These are phyloP conservation scores for Polymixis lichenea DNA, from an alignment of 2,888 invertebrate genomes.

Conservation along the genomic window DNA sequence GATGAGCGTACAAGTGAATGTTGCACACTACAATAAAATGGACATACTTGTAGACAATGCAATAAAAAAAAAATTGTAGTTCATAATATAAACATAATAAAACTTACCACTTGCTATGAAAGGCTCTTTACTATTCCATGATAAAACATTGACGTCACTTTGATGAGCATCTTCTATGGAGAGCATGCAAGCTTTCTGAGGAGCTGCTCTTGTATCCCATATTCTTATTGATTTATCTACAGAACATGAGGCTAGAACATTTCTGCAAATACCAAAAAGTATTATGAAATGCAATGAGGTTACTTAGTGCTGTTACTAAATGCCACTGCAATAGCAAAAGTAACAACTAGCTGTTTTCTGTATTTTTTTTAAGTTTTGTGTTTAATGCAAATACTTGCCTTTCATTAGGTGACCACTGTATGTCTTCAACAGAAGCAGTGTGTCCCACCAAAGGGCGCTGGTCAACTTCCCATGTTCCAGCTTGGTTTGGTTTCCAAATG, in stretches of 20 bases:
- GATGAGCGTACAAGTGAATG: background rate
- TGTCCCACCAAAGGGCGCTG: slow-evolving; percentile 97
- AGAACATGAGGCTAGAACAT: slow-evolving; percentile 97
- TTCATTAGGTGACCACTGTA: slow-evolving; percentile 99
- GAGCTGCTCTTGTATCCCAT: slow-evolving; percentile 98
- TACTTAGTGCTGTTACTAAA: too few relatives aligned
- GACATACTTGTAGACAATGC: background rate
- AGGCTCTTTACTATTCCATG: slow-evolving; percentile 98
- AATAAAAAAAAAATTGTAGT: too few relatives aligned
- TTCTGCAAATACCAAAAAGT: slow-evolving; percentile 76
- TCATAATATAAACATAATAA: background rate
- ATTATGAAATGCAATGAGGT: slow-evolving; percentile 1
- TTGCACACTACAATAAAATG: background rate
- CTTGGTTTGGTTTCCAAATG: slow-evolving; percentile 96
- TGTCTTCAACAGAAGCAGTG: slow-evolving; percentile 98
- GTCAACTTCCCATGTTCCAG: slow-evolving; percentile 96
- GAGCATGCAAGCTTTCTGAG: slow-evolving; percentile 97
- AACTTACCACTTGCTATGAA: slow-evolving; percentile 95
- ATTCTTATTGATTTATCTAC: slow-evolving; percentile 97
- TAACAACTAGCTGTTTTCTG: background rate
- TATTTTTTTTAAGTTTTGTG: background rate
- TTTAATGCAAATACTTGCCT: slow-evolving; percentile 73
- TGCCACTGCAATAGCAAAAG: background rate
- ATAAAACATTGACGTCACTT: slow-evolving; percentile 98
- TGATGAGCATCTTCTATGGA: slow-evolving; percentile 96